phyloP scores from a whole-genome alignment of 2,888 invertebrate genomes.

The Crepidodera aurea region DNA sequence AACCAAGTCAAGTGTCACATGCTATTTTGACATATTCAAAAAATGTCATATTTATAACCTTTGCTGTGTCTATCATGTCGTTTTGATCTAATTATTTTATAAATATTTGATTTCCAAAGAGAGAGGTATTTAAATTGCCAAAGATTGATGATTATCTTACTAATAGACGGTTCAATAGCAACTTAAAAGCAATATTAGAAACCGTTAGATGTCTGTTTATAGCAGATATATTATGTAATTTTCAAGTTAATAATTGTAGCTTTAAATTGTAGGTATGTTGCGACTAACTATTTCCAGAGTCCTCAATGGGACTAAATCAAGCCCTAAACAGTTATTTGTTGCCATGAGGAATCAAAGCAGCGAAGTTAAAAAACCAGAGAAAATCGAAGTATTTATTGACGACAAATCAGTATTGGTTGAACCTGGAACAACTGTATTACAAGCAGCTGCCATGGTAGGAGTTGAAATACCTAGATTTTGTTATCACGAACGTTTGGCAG shows the following conservation, averaged over 20 bases:
- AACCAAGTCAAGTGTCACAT: background rate
- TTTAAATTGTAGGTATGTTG: constrained; percentile 67
- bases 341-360: constrained; percentile 49
- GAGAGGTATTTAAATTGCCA: background rate
- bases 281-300: constrained; percentile 78
- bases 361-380: constrained; percentile 64
- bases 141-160: background rate
- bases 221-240: constrained; percentile 34
- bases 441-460: constrained; percentile 95
- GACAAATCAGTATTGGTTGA: constrained; percentile 93
- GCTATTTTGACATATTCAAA: background rate
- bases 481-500: constrained; percentile 97
- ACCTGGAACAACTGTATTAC: constrained; percentile 94
- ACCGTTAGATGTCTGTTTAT: background rate
- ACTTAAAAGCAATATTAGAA: too few species aligned
- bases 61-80: constrained; percentile 15
- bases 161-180: background rate
- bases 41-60: constrained; percentile 22
- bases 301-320: constrained; percentile 60
- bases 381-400: constrained; percentile 96
- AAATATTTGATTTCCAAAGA: constrained; percentile 4
- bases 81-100: constrained; percentile 13
- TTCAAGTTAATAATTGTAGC: constrained; percentile 5
- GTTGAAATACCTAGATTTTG: constrained; percentile 99
- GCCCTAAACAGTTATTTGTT: constrained; percentile 52